Percentiles rank a stretch among this genome's conserved stretches.
Evolutionary conservation across 2,888 invertebrate species (phyloP).

Genomic region (Ornithoptera priamus): DNA sequence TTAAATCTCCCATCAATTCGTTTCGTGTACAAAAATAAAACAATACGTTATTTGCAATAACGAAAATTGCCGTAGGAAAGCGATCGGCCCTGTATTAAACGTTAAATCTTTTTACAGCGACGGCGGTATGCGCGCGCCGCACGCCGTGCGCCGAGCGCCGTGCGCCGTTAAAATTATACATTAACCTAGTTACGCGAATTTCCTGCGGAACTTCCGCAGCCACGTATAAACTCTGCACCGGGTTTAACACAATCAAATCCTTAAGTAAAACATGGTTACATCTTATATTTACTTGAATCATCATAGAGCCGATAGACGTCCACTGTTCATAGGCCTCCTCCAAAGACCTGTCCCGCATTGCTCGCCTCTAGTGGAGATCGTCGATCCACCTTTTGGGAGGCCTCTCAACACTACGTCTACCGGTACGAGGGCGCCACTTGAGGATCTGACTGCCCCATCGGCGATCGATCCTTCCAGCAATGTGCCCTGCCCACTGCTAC

Average conservation of each 20-base stretch:
- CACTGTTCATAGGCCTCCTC: too few relatives aligned
- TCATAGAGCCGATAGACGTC: too few relatives aligned
- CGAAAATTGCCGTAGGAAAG: conserved; percentile 1
- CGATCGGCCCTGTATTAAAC: conserved; percentile 21
- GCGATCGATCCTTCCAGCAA: too few relatives aligned
- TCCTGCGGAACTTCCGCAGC: not conserved
- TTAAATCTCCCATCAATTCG: too few relatives aligned
- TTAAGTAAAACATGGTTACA: not conserved
- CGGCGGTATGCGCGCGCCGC: conserved; percentile 20
- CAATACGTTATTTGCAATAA: not conserved
- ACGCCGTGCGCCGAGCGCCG: conserved; percentile 13
- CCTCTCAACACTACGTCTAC: too few relatives aligned
- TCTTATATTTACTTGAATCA: too few relatives aligned
- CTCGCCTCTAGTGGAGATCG: too few relatives aligned
- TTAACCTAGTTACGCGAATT: conserved; percentile 28
- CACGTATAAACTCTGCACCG: not conserved
- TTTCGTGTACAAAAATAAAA: not conserved
- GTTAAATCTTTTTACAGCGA: conserved; percentile 28
- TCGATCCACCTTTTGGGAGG: too few relatives aligned
- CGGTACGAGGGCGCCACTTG: too few relatives aligned
- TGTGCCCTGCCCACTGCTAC: too few relatives aligned
- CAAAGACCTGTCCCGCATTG: too few relatives aligned
- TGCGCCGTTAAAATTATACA: conserved; percentile 29
- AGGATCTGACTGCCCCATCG: too few relatives aligned
- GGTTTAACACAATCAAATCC: not conserved